Percentiles rank a stretch among this genome's conserved stretches.
Conservation (phyloP, 1,140 invertebrate species). For the Caenorhabditis tropicalis region DNA sequence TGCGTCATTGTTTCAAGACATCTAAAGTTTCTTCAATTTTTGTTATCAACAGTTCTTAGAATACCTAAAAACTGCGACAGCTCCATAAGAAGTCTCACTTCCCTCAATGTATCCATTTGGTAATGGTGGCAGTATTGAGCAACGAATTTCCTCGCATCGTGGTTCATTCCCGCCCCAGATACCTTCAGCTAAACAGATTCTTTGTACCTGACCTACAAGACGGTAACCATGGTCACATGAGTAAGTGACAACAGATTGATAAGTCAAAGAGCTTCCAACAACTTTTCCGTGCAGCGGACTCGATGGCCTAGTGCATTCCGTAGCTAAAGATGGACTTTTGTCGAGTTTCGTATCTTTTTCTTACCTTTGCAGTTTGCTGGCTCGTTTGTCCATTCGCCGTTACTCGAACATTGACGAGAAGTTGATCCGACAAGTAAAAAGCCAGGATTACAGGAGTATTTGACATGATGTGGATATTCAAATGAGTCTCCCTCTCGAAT, state of each 20-base stretch:
- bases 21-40: slow-evolving; percentile 72
- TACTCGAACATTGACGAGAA: slow-evolving; percentile 71
- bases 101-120: slow-evolving; percentile 96
- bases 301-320: slow-evolving; percentile 66
- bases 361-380: slow-evolving; percentile 72
- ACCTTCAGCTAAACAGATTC: slow-evolving; percentile 88
- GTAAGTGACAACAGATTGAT: slow-evolving; percentile 81
- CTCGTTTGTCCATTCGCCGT: slow-evolving; percentile 73
- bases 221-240: slow-evolving; percentile 91
- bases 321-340: slow-evolving; percentile 60
- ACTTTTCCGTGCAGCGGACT: slow-evolving; percentile 77
- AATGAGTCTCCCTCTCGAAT: slow-evolving; percentile 88
- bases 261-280: slow-evolving; percentile 87
- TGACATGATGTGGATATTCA: slow-evolving; percentile 82
- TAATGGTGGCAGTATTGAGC: slow-evolving; percentile 85
- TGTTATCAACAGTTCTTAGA: too few relatives aligned
- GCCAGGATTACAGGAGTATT: slow-evolving; percentile 72
- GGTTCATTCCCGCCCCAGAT: slow-evolving; percentile 88
- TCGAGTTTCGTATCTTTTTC: not conserved
- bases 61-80: slow-evolving; percentile 83
- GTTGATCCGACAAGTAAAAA: slow-evolving; percentile 72
- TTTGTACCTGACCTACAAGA: slow-evolving; percentile 84
- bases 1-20: slow-evolving; percentile 91
- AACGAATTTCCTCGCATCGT: slow-evolving; percentile 92
- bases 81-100: slow-evolving; percentile 84